These are phyloP conservation scores for Odontocolon sp. DNA, from an alignment of 2,888 invertebrate genomes.

Conservation along the genomic window DNA sequence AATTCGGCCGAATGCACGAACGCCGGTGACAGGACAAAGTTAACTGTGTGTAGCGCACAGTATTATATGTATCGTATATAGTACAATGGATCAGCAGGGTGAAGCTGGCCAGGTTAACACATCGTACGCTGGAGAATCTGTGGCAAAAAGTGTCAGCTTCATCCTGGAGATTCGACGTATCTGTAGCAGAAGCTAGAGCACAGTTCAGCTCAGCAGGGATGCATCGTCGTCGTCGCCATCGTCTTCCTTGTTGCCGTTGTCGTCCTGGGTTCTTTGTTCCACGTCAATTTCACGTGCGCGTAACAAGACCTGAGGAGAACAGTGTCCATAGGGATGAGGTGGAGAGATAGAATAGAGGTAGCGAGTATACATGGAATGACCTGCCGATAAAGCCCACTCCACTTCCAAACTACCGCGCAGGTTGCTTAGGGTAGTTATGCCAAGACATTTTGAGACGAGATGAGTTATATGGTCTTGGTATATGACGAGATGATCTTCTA, in stretches of 20 bases:
- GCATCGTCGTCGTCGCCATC: conserved; percentile 16
- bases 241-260: conserved; percentile 30
- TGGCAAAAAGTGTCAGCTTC: too few relatives aligned
- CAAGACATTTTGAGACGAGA: conserved; percentile 30
- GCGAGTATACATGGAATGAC: conserved; percentile 12
- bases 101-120: too few relatives aligned
- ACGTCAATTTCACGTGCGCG: conserved; percentile 43
- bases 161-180: too few relatives aligned
- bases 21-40: conserved; percentile 15
- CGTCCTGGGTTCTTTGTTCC: conserved; percentile 37
- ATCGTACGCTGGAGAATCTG: too few relatives aligned
- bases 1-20: conserved; percentile 29
- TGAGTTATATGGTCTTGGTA: conserved; percentile 5
- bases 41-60: conserved; percentile 13
- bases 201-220: conserved; percentile 5
- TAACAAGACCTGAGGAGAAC: conserved; percentile 9
- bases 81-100: too few relatives aligned
- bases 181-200: not conserved
- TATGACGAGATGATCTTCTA: conserved; percentile 3
- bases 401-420: conserved; percentile 34
- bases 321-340: not conserved
- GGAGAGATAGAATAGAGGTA: not conserved
- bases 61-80: too few relatives aligned
- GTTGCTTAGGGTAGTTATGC: conserved; percentile 17
- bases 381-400: conserved; percentile 42